Base-by-base conservation (phyloP, 2,113 vertebrate species). In the Bubo scandiacus region DNA sequence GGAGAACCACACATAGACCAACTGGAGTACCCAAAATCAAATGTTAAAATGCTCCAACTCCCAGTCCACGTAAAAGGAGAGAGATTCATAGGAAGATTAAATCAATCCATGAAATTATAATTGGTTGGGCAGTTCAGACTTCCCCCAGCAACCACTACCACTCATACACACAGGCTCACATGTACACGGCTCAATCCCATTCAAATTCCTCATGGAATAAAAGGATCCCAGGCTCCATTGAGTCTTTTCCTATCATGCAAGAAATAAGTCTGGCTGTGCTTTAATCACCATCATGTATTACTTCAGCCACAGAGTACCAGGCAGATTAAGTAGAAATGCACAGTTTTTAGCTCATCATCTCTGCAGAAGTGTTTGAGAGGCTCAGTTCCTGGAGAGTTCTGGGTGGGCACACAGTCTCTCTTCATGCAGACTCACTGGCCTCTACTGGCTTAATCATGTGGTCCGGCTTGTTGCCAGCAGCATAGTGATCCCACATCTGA, bases 401-500 rank as follows among this genome's bases (percentile, higher is more conserved):
- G 67, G 67, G 79, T 79, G 71, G 74, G 79, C 72, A 62, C 9
- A 11, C 5, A n/a, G 58, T 55, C n/a, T 85, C 66, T 68, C 67
- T 90, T 99, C 97, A 99, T 86, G 99, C 98, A 77, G 98, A 99
- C 89, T 99, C 99, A 34, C 97, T 99, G 96, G 97, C 98, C 96
- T 99, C 99, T 47, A 98, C 96, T 36, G 98, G 92, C 79, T 99
- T 99, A 95, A 99, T 97, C 97, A 99, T 97, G 97, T 99, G 99
- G 61, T 99, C 99, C 0, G 99, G 99, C 95, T 99, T 99, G 97
- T 97, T 99, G 92, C 99, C 99, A 3, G 97, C 98, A 81, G 99
- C 98, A 25, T 98, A 98, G 96, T 99, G 99, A 93, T 99, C 99
- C 99, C 99, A 99, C 99, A 99, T 99, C 98, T 99, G 99, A 43